These are phyloP conservation scores for Drosophila eohydei DNA, from an alignment of 2,888 invertebrate species.

Conservation along the genomic window DNA sequence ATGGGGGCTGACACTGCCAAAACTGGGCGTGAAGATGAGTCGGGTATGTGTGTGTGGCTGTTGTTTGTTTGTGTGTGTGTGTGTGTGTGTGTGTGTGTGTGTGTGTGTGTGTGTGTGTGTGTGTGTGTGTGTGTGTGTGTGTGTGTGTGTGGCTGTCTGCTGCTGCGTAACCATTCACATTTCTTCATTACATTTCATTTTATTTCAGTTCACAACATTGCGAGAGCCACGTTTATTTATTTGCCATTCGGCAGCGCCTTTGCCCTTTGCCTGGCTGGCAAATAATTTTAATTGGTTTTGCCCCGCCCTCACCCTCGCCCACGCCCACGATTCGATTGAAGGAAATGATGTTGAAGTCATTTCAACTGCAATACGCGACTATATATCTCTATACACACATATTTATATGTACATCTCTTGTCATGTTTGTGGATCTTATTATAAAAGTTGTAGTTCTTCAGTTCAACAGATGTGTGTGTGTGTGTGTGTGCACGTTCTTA, in stretches of 20 bases:
- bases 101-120: slow-evolving; percentile 11
- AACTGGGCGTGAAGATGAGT: slow-evolving; percentile 41
- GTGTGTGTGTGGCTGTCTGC: slow-evolving; percentile 9
- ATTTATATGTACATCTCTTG: slow-evolving; percentile 26
- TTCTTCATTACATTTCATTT: slow-evolving; percentile 76
- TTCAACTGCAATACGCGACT: slow-evolving; percentile 40
- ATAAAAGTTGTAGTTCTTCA: slow-evolving; percentile 48
- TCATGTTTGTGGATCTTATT: slow-evolving; percentile 51
- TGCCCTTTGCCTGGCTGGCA: slow-evolving; percentile 63
- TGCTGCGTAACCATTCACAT: slow-evolving; percentile 65
- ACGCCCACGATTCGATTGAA: slow-evolving; percentile 5
- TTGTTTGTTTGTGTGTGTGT: slow-evolving; percentile 1
- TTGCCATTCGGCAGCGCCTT: slow-evolving; percentile 69
- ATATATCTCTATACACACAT: neutral
- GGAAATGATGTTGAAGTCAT: slow-evolving; percentile 48
- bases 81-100: slow-evolving; percentile 14
- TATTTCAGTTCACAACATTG: slow-evolving; percentile 66
- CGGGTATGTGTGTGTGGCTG: slow-evolving; percentile 9
- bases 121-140: slow-evolving; percentile 4
- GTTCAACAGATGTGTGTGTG: slow-evolving; percentile 8
- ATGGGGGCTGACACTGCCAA: slow-evolving; percentile 56
- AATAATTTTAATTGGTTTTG: slow-evolving; percentile 78
- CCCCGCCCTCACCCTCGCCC: neutral
- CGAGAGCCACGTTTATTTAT: slow-evolving; percentile 69
- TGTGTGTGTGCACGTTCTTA: slow-evolving; percentile 10